Evolutionary conservation across 2,797 vertebrate species (phyloP).

Genomic region (Enoplosus armatus): DNA sequence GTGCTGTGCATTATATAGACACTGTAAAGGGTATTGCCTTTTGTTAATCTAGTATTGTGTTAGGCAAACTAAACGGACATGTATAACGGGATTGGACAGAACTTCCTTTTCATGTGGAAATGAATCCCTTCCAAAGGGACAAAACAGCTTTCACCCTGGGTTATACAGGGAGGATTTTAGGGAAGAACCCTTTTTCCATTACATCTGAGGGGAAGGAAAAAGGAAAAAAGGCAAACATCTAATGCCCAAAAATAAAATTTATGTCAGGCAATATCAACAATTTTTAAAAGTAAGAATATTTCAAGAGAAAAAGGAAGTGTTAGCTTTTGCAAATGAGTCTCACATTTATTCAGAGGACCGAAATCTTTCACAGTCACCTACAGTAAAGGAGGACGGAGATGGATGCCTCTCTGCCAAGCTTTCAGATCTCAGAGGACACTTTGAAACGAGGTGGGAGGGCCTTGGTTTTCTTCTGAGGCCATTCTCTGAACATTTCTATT

Average conservation of each 20-base stretch:
- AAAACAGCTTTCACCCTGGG: slow-evolving; percentile 77
- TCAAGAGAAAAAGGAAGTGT: slow-evolving; percentile 34
- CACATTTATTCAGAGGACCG: slow-evolving; percentile 41
- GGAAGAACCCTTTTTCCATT: slow-evolving; percentile 50
- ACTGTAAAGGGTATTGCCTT: slow-evolving; percentile 76
- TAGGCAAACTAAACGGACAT: slow-evolving; percentile 74
- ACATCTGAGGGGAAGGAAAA: slow-evolving; percentile 23
- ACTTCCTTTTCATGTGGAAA: slow-evolving; percentile 85
- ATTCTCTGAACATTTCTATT: slow-evolving; percentile 67
- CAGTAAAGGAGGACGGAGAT: slow-evolving; percentile 61
- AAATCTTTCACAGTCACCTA: slow-evolving; percentile 47
- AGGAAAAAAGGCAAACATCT: slow-evolving; percentile 20
- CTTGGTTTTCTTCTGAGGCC: slow-evolving; percentile 57
- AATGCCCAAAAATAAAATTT: slow-evolving; percentile 38
- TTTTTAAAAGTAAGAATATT: slow-evolving; percentile 14
- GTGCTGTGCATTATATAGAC: slow-evolving; percentile 70
- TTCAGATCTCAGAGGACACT: slow-evolving; percentile 67
- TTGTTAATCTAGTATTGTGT: slow-evolving; percentile 76
- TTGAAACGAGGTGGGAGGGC: slow-evolving; percentile 68
- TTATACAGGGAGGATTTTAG: slow-evolving; percentile 71
- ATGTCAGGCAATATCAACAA: slow-evolving; percentile 21
- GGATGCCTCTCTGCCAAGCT: slow-evolving; percentile 63
- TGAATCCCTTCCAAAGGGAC: slow-evolving; percentile 75
- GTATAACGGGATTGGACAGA: slow-evolving; percentile 83
- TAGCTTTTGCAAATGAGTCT: slow-evolving; percentile 38